Evolutionary conservation across 37 sponge, comb jelly and placozoan species (phyloP).

Genomic region (Halichondria panicea): DNA sequence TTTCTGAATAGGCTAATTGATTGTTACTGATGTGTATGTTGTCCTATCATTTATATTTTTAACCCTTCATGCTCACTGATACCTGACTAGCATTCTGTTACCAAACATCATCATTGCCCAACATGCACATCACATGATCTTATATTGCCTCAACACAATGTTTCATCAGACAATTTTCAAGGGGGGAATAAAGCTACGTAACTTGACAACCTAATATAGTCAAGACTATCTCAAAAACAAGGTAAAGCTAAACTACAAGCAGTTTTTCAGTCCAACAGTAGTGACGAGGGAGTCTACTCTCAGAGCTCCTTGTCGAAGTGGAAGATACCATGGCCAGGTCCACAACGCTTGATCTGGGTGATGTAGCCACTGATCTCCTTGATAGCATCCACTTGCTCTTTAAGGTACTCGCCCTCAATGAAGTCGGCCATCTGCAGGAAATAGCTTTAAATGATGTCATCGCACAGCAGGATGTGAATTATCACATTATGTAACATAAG

Average conservation of each 20-base stretch:
- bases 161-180: no score
- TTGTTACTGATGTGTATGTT: no score
- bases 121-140: no score
- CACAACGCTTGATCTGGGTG: constrained; percentile 77
- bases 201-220: neutral
- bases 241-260: neutral
- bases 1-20: no score
- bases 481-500: no score
- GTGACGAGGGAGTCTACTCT: neutral
- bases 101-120: no score
- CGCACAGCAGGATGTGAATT: no score
- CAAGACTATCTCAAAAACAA: neutral
- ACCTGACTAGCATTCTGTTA: no score
- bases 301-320: constrained; percentile 74
- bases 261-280: neutral
- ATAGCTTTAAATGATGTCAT: neutral
- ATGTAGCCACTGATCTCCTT: constrained; percentile 78
- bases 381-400: constrained; percentile 87
- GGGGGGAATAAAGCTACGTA: neutral
- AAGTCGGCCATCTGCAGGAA: constrained; percentile 64
- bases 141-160: no score
- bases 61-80: no score
- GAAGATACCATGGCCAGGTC: constrained; percentile 86
- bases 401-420: constrained; percentile 69
- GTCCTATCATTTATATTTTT: no score